phyloP scores from a whole-genome alignment of 2,797 vertebrate genomes.

The Lagocephalus sceleratus region DNA sequence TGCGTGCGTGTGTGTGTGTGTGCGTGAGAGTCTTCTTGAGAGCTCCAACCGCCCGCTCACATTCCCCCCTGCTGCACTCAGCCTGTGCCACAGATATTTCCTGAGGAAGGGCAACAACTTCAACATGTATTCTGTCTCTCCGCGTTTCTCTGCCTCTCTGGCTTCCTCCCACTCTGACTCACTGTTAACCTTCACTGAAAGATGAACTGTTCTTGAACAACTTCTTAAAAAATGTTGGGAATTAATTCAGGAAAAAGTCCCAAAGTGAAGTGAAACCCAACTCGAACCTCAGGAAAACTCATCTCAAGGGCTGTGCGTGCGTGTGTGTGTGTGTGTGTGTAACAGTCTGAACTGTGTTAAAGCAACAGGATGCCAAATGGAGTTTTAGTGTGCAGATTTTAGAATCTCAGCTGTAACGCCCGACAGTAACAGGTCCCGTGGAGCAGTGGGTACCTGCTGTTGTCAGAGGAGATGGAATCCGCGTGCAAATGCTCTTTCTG shows the following conservation, averaged over 20 bases:
- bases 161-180: constrained; percentile 49
- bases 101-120: constrained; percentile 74
- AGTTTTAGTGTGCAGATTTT: neutral
- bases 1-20: constrained; percentile 5
- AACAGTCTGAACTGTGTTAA: constrained; percentile 1
- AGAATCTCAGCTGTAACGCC: neutral
- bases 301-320: neutral
- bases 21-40: constrained; percentile 27
- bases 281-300: neutral
- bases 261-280: neutral
- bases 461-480: constrained; percentile 72
- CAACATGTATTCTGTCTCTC: constrained; percentile 60
- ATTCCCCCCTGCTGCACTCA: constrained; percentile 57
- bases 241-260: constrained; percentile 16
- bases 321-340: neutral
- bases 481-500: constrained; percentile 60
- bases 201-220: constrained; percentile 23
- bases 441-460: constrained; percentile 58
- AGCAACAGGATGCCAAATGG: neutral
- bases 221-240: constrained; percentile 10
- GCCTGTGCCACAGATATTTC: constrained; percentile 73
- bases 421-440: too few relatives aligned
- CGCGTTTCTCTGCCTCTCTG: constrained; percentile 25
- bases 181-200: constrained; percentile 44
- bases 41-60: constrained; percentile 64